phyloP scores from a whole-genome alignment of 2,113 vertebrate genomes.

The Ia io region DNA sequence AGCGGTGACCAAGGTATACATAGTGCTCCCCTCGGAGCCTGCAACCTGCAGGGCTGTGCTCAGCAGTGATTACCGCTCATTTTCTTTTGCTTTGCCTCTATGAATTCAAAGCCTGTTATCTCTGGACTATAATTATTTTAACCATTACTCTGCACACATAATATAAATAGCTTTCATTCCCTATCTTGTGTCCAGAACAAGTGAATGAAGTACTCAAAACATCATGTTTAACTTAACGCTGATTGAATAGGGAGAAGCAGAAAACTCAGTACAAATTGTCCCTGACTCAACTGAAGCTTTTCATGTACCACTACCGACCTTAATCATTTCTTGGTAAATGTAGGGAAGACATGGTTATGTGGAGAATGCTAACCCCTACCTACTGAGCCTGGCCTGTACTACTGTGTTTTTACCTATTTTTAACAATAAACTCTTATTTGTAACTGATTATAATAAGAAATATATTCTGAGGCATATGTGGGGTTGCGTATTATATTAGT shows the following conservation, averaged over 20 bases:
- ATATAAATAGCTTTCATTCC: background rate
- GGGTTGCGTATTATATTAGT: background rate
- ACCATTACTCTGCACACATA: background rate
- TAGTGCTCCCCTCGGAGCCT: background rate
- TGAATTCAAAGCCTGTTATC: background rate
- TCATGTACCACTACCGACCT: background rate
- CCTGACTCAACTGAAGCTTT: slow-evolving; percentile 8
- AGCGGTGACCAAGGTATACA: background rate
- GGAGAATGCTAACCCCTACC: background rate
- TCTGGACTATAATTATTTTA: slow-evolving; percentile 26
- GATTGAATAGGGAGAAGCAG: background rate
- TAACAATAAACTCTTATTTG: background rate
- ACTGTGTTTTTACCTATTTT: background rate
- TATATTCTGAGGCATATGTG: background rate
- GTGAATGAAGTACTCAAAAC: slow-evolving; percentile 41
- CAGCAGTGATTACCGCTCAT: background rate
- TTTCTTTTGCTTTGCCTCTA: slow-evolving; percentile 30
- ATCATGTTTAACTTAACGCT: background rate
- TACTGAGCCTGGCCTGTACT: background rate
- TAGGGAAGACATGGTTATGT: background rate
- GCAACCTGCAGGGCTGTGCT: rapidly evolving
- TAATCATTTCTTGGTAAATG: slow-evolving; percentile 56
- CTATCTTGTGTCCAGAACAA: background rate
- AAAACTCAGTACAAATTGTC: slow-evolving; percentile 41
- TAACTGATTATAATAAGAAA: background rate